Base-by-base conservation (phyloP, 1,140 invertebrate genomes). In the Neocloeon triangulifer region DNA sequence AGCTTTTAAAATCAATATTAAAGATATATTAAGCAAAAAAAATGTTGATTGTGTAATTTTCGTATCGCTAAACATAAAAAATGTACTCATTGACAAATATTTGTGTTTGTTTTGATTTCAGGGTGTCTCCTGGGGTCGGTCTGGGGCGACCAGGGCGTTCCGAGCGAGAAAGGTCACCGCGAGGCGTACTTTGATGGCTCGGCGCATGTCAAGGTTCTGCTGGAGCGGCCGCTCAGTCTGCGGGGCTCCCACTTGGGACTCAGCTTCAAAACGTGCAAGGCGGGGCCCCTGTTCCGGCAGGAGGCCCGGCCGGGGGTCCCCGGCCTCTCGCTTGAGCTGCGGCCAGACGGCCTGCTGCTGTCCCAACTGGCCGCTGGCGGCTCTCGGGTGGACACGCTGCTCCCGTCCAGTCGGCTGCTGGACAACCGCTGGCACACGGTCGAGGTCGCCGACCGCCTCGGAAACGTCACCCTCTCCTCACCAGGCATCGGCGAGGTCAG, bases 111-210 rank as follows among this genome's bases (percentile, higher is more conserved):
- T n/a, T n/a, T n/a, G n/a, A n/a, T n/a, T n/a, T n/a, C n/a, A n/a
- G 13, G 13, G 5, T 5, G 26, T 15, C 26, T 5, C 12, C 12
- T 12, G n/a, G 13, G 26, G n/a, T 23, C 8, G n/a, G 22, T 23
- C 12, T 14, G 5, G 5, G 12, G 5, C 12, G 5, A n/a, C 5
- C 26, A 5, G 26, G 16, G 5, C 13, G 12, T 7, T 5, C 26
- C 13, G 26, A 12, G 7, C n/a, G 12, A 12, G n/a, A n/a, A n/a
- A n/a, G n/a, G n/a, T n/a, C n/a, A 17, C 9, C 62, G 71, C 16
- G 76, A 82, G 53, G 76, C 71, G 13, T 80, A 76, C 43, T 76
- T 82, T 51, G 78, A 80, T 53, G 73, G 73, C 34, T 69, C 70
- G 39, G 64, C 75, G 4, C 76, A 70, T 45, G 58, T 79, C 30